A percentile compares a stretch with the other conserved stretches of the same genome.
phyloP scores from a whole-genome alignment of 1,140 invertebrate genomes.

The Medauroidea extradentata region DNA sequence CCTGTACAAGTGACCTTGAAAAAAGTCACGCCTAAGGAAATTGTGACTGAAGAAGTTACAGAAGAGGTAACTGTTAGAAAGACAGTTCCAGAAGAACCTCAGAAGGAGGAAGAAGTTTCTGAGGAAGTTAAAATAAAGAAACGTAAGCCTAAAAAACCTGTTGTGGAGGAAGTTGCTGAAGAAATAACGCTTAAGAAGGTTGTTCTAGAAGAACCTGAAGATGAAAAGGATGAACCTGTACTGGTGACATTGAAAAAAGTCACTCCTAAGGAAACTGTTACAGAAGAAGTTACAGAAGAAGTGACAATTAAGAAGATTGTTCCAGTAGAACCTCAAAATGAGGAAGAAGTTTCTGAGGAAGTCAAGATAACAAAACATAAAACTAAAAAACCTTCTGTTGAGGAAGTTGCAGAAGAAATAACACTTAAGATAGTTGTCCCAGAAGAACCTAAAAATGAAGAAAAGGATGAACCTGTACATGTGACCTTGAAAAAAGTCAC shows the following conservation, averaged over 20 bases:
- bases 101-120: conserved; percentile 24
- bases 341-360: conserved; percentile 20
- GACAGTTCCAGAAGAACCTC: conserved; percentile 34
- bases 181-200: conserved; percentile 42
- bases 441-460: conserved; percentile 18
- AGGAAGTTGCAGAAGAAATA: conserved; percentile 64
- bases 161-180: conserved; percentile 41
- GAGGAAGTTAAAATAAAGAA: conserved; percentile 13
- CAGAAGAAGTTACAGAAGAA: conserved; percentile 43
- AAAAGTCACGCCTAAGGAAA: conserved; percentile 37
- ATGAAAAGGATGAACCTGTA: conserved; percentile 34
- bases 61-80: conserved; percentile 47
- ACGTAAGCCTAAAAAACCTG: neutral
- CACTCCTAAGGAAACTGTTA: conserved; percentile 3
- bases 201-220: conserved; percentile 21
- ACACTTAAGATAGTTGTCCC: conserved; percentile 59
- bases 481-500: conserved; percentile 10
- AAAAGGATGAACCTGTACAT: neutral
- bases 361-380: conserved; percentile 31
- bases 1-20: conserved; percentile 34
- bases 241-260: conserved; percentile 35
- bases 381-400: conserved; percentile 24
- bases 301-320: conserved; percentile 40
- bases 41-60: conserved; percentile 39
- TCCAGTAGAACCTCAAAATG: conserved; percentile 24